Conservation (phyloP, 1,140 invertebrate genomes). For the Drosophila nigrodunni region DNA sequence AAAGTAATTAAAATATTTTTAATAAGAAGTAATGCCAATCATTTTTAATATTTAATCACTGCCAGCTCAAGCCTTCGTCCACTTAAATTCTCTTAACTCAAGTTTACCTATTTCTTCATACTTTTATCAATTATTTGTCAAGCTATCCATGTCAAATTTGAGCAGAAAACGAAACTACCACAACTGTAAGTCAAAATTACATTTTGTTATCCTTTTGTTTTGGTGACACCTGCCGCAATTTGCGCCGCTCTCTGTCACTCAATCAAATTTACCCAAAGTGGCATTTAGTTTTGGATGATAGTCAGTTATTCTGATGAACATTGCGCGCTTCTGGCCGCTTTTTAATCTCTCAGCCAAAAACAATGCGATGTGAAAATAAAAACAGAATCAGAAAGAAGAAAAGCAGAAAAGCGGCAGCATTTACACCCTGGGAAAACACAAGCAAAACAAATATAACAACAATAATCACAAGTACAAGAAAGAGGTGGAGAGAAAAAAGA, state of each 20-base stretch:
- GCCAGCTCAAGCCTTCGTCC: too few species aligned
- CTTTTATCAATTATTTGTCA: background rate
- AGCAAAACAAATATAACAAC: conserved; percentile 36
- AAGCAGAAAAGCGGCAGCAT: conserved; percentile 58
- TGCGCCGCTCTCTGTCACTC: conserved; percentile 62
- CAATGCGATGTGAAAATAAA: conserved; percentile 57
- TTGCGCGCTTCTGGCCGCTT: background rate
- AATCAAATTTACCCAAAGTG: conserved; percentile 69
- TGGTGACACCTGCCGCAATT: conserved; percentile 63
- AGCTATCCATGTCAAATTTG: background rate
- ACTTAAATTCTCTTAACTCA: too few species aligned
- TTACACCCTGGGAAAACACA: conserved; percentile 51
- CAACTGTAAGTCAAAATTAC: background rate
- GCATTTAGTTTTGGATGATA: conserved; percentile 77
- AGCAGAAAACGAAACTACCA: background rate
- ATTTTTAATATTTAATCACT: too few species aligned
- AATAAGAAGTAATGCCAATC: too few species aligned
- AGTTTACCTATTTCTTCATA: background rate
- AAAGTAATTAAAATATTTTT: too few species aligned
- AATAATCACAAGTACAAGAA: conserved; percentile 14
- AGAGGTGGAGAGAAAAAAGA: conserved; percentile 21
- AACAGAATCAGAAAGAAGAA: conserved; percentile 49
- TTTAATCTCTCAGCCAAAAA: conserved; percentile 28
- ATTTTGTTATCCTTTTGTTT: conserved; percentile 7
- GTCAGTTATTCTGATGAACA: conserved; percentile 44